Conservation (phyloP, 2,888 invertebrate species). For the Penaeus monodon region DNA sequence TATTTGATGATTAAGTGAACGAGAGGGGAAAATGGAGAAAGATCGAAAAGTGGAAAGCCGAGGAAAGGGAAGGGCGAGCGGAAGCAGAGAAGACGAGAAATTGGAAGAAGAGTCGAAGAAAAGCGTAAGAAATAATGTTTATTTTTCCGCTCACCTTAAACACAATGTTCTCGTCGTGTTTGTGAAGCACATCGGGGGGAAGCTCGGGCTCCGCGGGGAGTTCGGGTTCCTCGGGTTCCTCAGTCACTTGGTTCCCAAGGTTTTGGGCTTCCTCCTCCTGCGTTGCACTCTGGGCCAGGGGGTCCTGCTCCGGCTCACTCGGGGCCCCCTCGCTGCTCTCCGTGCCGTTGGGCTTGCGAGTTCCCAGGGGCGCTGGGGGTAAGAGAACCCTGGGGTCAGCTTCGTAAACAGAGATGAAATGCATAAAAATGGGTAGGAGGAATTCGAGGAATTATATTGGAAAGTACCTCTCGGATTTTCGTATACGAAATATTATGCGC, state of each 20-base stretch:
- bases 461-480: too few relatives aligned
- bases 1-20: not conserved
- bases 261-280: conserved; percentile 24
- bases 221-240: conserved; percentile 61
- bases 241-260: not conserved
- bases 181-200: conserved; percentile 60
- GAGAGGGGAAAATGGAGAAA: not conserved
- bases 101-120: not conserved
- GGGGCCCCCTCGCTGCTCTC: conserved; percentile 6
- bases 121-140: not conserved
- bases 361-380: conserved; percentile 24
- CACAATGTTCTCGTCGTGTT: conserved; percentile 61
- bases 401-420: too few relatives aligned
- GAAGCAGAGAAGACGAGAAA: not conserved
- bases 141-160: conserved; percentile 50
- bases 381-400: too few relatives aligned
- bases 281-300: conserved; percentile 17
- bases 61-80: not conserved
- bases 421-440: too few relatives aligned
- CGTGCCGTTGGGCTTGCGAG: conserved; percentile 30
- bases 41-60: not conserved
- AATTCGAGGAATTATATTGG: too few relatives aligned
- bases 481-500: too few relatives aligned
- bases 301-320: conserved; percentile 27
- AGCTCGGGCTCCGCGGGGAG: conserved; percentile 59